Base-by-base conservation (phyloP, 2,113 vertebrate genomes). In the Polypterus bichir region DNA sequence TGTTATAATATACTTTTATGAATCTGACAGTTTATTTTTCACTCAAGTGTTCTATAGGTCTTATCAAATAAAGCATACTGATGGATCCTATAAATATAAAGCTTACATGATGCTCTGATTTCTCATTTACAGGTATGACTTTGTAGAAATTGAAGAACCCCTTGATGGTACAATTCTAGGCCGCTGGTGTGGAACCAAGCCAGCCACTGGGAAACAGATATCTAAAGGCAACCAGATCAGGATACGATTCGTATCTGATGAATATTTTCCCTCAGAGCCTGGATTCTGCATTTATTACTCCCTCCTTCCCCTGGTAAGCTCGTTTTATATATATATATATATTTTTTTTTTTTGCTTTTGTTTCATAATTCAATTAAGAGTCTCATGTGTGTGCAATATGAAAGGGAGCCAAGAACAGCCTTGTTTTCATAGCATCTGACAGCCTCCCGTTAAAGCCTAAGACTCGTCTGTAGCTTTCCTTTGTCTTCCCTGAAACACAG, bases 211-310 rank as follows among this genome's bases (percentile, higher is more conserved):
- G 48, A 84, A 78, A 65, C 90, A 92, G 68, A 81, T 83, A 66
- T 93, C 94, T 69, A 92, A 90, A 83, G 92, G 92, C 75, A 92
- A 86, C 74, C 93, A 97, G 76, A 87, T 98, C 75, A 85, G 88
- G 66, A 87, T 98, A 73, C 87, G 91, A 76, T 98, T 98, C 78
- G 77, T 88, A 64, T 98, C 96, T 8, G 96, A 98, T 69, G 91
- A 97, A 64, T 98, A 97, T 81, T 95, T 98, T 71, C 91, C 96
- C 59, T 91, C 92, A 3, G 87, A 93, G 74, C 96, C 96, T 0
- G 96, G 96, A 66, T 97, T 98, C 87, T 92, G 89, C 80, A 87
- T 98, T 69, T 92, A 77, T 79, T 98, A 93, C 79, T 85, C 82
- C 51, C 75, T 93, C 60, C 77, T 91, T 52, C 78, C 80, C 60